phyloP scores from a whole-genome alignment of 2,888 invertebrate species.

The Ypsolopha scabrella region DNA sequence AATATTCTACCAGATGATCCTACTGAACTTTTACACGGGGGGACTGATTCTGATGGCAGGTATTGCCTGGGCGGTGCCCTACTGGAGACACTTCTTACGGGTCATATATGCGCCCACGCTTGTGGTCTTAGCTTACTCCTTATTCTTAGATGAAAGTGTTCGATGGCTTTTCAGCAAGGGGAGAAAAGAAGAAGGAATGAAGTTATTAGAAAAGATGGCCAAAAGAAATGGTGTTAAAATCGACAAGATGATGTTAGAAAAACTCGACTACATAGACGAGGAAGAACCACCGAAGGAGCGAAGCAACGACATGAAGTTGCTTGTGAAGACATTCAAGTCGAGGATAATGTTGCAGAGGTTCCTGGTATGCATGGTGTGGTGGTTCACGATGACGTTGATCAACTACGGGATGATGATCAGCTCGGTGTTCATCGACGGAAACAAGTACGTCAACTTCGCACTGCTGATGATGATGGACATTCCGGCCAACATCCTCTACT shows the following conservation, averaged over 20 bases:
- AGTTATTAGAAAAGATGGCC: constrained; percentile 48
- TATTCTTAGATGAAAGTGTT: constrained; percentile 56
- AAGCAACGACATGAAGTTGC: constrained; percentile 32
- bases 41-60: constrained; percentile 54
- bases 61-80: constrained; percentile 52
- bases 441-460: constrained; percentile 58
- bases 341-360: constrained; percentile 54
- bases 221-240: constrained; percentile 38
- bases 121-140: constrained; percentile 42
- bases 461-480: constrained; percentile 57
- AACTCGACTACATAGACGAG: constrained; percentile 39
- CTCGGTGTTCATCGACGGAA: constrained; percentile 53
- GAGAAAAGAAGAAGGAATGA: constrained; percentile 33
- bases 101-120: constrained; percentile 56
- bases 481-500: constrained; percentile 54
- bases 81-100: constrained; percentile 54
- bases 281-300: constrained; percentile 20
- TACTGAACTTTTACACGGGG: constrained; percentile 52
- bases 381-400: constrained; percentile 58
- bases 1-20: constrained; percentile 53
- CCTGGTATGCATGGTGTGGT: constrained; percentile 55
- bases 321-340: constrained; percentile 50
- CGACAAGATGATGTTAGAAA: constrained; percentile 31
- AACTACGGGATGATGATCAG: constrained; percentile 66
- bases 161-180: constrained; percentile 61